Evolutionary conservation across 2,113 vertebrate genomes (phyloP).

Genomic region (Picathartes gymnocephalus): DNA sequence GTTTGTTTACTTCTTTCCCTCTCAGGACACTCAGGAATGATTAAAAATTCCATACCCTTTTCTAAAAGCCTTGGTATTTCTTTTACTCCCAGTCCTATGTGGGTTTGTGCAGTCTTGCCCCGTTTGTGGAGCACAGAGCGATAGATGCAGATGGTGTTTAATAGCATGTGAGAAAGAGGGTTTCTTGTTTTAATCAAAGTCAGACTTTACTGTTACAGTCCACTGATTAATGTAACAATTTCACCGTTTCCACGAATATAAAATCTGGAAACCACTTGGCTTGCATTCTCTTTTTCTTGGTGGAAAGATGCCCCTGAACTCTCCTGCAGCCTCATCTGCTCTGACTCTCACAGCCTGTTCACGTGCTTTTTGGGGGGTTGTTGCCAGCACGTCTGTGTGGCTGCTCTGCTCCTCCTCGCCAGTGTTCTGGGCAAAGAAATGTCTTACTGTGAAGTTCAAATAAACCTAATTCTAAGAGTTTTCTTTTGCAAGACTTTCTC

Average conservation of each 20-base stretch:
- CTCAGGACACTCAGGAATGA: neutral
- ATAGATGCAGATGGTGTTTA: neutral
- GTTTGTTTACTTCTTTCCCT: neutral
- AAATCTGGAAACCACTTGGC: neutral
- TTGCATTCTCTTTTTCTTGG: accelerated
- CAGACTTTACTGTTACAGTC: neutral
- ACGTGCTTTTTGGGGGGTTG: accelerated
- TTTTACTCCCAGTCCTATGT: neutral
- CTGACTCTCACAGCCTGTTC: neutral
- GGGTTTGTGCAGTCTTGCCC: neutral
- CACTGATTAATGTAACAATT: neutral
- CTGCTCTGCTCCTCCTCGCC: neutral
- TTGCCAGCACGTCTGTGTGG: neutral
- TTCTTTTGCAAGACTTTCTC: neutral
- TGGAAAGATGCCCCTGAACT: neutral
- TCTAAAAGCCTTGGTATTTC: neutral
- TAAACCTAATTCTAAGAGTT: neutral
- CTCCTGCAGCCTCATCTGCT: neutral
- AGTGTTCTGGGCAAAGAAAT: neutral
- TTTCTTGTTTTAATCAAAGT: neutral
- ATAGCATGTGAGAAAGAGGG: neutral
- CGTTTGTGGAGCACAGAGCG: neutral
- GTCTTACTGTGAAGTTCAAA: neutral
- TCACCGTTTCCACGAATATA: accelerated
- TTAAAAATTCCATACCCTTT: neutral